Base-by-base conservation (phyloP, 2,113 vertebrate genomes). In the Misgurnus mizolepis region DNA sequence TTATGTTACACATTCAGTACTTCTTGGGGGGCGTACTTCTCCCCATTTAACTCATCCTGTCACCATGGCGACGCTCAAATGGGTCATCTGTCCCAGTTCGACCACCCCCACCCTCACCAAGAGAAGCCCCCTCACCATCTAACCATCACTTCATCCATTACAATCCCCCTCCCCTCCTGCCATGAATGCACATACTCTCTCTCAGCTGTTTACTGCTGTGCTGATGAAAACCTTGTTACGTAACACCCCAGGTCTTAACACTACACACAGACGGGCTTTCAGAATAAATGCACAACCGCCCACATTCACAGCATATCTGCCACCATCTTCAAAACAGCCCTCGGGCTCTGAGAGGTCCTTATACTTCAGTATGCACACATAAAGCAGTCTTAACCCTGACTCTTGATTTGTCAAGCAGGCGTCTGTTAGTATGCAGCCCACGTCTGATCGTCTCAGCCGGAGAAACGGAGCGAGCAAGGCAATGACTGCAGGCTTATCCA, bases 41-140 rank as follows among this genome's bases (percentile, higher is more conserved):
- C 39, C 66, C 65, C 65, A 74, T 80, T 67, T 55, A 71, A 66
- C 78, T 66, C 78, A 72, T 82, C 34, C 53, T 7, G 88, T 90
- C 85, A 80, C 86, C 89, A 88, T 87, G 84, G 85, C 56, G 67
- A 91, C 56, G 7, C 68, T 79, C 86, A 90, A 79, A 74, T 88
- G 88, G 80, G 72, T 73, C 80, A 18, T 73, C 50, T 90, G 87
- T 78, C 87, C 87, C 84, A 90, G 85, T 49, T 81, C 65, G 76
- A 81, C 67, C 82, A 80, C 82, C 78, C 80, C 78, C 65, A 79
- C 76, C 65, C 40, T 72, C 45, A 14, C n/a, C 49, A 66, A 55
- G 77, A 67, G 56, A 71, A 82, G 76, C 76, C 65, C 47, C 69
- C 56, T 71, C 49, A 62, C 79, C 62, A 53, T 53, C 49, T 53